Base-by-base conservation (phyloP, 2,888 invertebrate genomes). In the Acanthococcus lagerstroemiae region DNA sequence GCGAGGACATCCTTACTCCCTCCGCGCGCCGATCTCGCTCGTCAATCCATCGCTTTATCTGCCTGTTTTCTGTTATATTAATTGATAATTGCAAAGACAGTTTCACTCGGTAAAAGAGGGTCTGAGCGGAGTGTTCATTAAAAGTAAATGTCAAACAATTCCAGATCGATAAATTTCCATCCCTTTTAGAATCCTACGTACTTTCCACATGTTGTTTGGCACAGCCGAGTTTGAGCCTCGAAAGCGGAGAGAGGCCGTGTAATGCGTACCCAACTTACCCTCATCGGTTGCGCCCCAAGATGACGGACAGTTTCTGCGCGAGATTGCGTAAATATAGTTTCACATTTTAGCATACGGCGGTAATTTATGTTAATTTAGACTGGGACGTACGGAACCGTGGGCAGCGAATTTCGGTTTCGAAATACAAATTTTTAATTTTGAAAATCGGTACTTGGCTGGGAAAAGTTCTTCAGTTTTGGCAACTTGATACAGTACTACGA, bases 61-160 rank as follows among this genome's bases (percentile, higher is more conserved):
- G 63, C 50, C 63, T 63, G 63, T 63, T 63, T 63, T 63, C 52
- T 63, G 63, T 63, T 63, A 63, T 63, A 63, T 63, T 63, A 63
- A 63, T 63, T 63, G 63, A 63, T 63, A 63, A 63, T 63, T 63
- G 63, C 63, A 63, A 63, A 63, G 63, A 63, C 63, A 63, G 63
- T 63, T 63, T 63, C 52, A 37, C 37, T 26, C 63, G 25, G 61
- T 26, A 7, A 52, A 52, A 54, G 44, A n/a, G 54, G 52, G 48
- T 12, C 15, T 22, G 5, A n/a, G 54, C 54, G 54, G 12, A 37
- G 63, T 63, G 63, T 52, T 52, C 63, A 63, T 63, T 63, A 52
- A 63, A 63, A 54, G 63, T 52, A 63, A 50, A 63, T 63, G 63
- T 48, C 63, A 63, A 63, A 63, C 63, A 63, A 63, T 63, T 63